Evolutionary conservation across 2,797 vertebrate genomes (phyloP), one percentile per base, ranked within the genome.

Genomic region (Trachops cirrhosus): DNA sequence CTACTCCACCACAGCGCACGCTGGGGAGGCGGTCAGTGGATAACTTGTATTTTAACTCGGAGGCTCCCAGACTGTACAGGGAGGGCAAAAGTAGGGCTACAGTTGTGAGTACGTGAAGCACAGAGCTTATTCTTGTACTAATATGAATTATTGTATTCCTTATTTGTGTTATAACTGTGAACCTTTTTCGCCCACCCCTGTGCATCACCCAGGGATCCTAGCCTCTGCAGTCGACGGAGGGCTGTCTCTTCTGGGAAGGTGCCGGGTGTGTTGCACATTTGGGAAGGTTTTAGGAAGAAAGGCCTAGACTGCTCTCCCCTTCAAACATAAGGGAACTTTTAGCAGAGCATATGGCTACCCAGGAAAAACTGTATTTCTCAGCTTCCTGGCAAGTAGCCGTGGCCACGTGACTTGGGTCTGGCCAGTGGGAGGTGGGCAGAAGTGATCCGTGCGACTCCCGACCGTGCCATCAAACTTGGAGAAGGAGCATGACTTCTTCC

Each of bases 1-100:
- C 83, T 14, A 44, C 1, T 3, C 59, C 9, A 50, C 77, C 22
- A 67, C 5, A 44, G 41, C 10, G 6, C 2, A 9, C 0, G 0
- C 18, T 2, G 4, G 26, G 2, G 0, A 22, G 24, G 32, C 41
- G 14, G 12, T 1, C 12, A 18, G 34, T 18, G 14, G 52, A 22
- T 4, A 54, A 14, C 46, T 2, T 32, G 6, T 24, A 39, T 89
- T 83, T 95, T 59, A 39, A 73, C 62, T 22, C 59, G 41, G 48
- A 62, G 73, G 68, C 44, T 84, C 46, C 32, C 82, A 22, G 32
- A 44, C 24, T 12, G 4, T 78, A 37, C 14, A 7, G 48, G 7
- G 50, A 2, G 21, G 21, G 34, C 21, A 37, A 78, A 52, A 37
- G n/a, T 9, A 54, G 12, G 7, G 24, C 37, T 54, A 78, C n/a